phyloP scores from a whole-genome alignment of 2,797 vertebrate species.

The Hypotaenidia philippensis region DNA sequence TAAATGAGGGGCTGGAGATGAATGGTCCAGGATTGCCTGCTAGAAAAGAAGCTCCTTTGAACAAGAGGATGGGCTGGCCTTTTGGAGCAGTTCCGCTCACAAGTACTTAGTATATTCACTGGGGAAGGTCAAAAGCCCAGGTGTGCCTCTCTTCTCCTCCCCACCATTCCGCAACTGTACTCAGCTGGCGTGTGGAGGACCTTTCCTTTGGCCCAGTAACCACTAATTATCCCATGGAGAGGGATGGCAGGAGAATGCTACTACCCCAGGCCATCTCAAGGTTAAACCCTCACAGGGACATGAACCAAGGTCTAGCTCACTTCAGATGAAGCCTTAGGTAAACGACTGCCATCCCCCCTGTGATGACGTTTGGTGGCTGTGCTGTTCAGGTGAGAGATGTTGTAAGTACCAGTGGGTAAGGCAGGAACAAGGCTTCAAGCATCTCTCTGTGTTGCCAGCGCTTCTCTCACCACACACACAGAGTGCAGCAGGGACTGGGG shows the following conservation, averaged over 20 bases:
- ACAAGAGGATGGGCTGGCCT: not conserved
- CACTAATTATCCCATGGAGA: not conserved
- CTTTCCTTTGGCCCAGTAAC: not conserved
- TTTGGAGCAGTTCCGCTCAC: not conserved
- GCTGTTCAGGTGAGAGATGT: not conserved
- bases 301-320: not conserved
- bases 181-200: not conserved
- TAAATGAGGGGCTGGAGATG: not conserved
- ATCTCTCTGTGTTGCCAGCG: not conserved
- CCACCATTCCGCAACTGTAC: not conserved
- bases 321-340: not conserved
- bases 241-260: not conserved
- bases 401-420: not conserved
- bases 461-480: not conserved
- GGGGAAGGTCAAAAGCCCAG: conserved; percentile 49
- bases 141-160: not conserved
- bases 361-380: not conserved
- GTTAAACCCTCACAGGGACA: not conserved
- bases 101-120: not conserved
- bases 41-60: not conserved
- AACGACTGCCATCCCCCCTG: too few relatives aligned
- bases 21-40: not conserved
- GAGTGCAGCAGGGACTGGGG: rapidly evolving
- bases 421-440: not conserved
- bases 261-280: not conserved